These are phyloP conservation scores for Antechinus stuartii DNA, from an alignment of 2,113 vertebrate genomes.

Conservation along the genomic window DNA sequence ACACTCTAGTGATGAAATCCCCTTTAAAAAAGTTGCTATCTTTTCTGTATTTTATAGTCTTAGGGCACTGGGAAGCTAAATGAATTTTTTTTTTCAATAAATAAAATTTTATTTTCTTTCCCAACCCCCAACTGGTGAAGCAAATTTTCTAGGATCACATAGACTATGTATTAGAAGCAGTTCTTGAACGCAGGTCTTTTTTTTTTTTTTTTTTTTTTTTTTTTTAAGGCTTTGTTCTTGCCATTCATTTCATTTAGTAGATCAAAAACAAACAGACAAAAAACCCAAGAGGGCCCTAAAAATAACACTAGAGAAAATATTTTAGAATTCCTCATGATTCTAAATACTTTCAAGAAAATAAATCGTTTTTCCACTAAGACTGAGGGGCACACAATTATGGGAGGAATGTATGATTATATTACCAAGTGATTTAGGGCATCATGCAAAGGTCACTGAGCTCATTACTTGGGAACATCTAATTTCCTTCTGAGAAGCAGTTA, in stretches of 20 bases:
- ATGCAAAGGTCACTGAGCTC: conserved; percentile 50
- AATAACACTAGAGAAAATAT: neutral
- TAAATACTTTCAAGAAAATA: neutral
- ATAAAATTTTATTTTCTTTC: neutral
- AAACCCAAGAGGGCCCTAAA: neutral
- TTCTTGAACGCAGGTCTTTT: neutral
- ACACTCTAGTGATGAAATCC: neutral
- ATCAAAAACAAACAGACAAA: neutral
- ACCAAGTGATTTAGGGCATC: conserved; percentile 43
- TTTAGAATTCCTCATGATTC: neutral
- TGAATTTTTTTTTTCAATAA: neutral
- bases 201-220: neutral
- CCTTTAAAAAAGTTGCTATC: neutral
- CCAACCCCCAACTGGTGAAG: neutral
- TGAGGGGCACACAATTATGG: conserved; percentile 31
- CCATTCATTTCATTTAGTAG: neutral
- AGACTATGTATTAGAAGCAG: neutral
- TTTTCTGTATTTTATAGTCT: neutral
- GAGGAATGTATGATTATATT: conserved; percentile 37
- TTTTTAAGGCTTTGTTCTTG: neutral
- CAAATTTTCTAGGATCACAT: neutral
- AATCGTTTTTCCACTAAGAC: neutral
- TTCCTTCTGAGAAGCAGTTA: conserved; percentile 18
- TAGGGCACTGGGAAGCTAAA: neutral
- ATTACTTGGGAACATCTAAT: conserved; percentile 30